phyloP scores from a whole-genome alignment of 2,113 vertebrate genomes.

The Otis tarda region DNA sequence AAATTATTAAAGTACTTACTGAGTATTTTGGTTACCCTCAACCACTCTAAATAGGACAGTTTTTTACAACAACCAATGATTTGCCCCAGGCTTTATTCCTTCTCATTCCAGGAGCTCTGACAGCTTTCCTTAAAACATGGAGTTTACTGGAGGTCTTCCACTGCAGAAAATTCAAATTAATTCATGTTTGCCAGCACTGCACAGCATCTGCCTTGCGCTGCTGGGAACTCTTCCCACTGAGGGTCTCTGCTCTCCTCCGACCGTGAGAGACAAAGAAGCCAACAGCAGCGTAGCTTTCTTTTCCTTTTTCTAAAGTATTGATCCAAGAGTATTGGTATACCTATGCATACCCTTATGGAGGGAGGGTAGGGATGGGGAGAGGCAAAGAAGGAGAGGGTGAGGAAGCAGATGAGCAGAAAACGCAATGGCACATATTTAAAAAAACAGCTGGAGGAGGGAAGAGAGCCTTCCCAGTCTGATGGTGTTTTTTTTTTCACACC shows the following conservation, averaged over 20 bases:
- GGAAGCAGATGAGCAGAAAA: not conserved
- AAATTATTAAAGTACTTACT: not conserved
- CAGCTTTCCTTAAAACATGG: not conserved
- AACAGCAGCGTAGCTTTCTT: not conserved
- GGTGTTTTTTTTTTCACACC: not conserved
- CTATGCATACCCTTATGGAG: not conserved
- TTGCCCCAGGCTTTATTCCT: not conserved
- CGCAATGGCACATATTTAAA: not conserved
- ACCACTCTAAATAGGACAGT: not conserved
- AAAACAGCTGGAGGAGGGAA: not conserved
- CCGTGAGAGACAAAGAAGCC: fast-evolving
- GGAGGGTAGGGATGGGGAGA: not conserved
- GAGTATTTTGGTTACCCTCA: not conserved
- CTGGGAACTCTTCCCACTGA: not conserved
- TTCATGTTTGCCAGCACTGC: not conserved
- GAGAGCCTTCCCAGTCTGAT: not conserved
- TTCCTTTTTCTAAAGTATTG: not conserved
- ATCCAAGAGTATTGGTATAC: not conserved
- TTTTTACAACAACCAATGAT: not conserved
- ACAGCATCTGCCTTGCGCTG: not conserved
- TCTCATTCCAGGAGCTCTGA: not conserved
- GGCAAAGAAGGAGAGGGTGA: not conserved
- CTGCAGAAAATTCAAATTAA: not conserved
- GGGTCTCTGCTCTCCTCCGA: not conserved
- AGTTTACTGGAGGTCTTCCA: not conserved